A percentile compares a stretch with the other conserved stretches of the same genome.
phyloP scores from a whole-genome alignment of 2,797 vertebrate genomes.

The Pipistrellus pipistrellus region DNA sequence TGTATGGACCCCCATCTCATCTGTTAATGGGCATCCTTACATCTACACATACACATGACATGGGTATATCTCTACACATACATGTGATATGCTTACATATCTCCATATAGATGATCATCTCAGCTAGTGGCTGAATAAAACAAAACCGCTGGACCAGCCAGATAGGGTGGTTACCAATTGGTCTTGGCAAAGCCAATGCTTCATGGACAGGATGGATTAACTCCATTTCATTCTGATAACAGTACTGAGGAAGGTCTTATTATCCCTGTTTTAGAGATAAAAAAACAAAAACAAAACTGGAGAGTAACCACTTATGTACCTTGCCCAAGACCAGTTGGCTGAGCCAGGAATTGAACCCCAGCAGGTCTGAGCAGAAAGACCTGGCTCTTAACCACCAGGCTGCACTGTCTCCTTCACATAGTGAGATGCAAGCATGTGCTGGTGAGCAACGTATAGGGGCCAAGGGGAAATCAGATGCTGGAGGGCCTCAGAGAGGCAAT shows the following conservation, averaged over 20 bases:
- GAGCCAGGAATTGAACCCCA: not conserved
- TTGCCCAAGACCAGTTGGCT: not conserved
- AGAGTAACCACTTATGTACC: not conserved
- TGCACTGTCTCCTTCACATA: too few relatives aligned
- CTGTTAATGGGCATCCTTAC: not conserved
- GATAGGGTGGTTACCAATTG: not conserved
- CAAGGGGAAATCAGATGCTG: too few relatives aligned
- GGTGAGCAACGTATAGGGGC: too few relatives aligned
- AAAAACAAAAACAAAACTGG: not conserved
- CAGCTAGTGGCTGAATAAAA: too few relatives aligned
- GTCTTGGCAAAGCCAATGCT: too few relatives aligned
- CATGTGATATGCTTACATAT: not conserved
- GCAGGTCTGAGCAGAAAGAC: too few relatives aligned
- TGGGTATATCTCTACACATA: too few relatives aligned
- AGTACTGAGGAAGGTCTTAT: not conserved
- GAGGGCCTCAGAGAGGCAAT: too few relatives aligned
- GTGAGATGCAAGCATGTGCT: too few relatives aligned
- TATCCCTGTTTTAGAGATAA: not conserved
- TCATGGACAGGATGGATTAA: not conserved
- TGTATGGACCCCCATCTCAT: not conserved
- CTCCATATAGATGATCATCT: not conserved
- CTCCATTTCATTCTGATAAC: not conserved
- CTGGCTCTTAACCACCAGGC: too few relatives aligned
- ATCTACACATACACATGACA: too few relatives aligned
- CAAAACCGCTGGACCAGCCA: not conserved